phyloP scores from a whole-genome alignment of 2,797 vertebrate genomes.

The Megalops cyprinoides region DNA sequence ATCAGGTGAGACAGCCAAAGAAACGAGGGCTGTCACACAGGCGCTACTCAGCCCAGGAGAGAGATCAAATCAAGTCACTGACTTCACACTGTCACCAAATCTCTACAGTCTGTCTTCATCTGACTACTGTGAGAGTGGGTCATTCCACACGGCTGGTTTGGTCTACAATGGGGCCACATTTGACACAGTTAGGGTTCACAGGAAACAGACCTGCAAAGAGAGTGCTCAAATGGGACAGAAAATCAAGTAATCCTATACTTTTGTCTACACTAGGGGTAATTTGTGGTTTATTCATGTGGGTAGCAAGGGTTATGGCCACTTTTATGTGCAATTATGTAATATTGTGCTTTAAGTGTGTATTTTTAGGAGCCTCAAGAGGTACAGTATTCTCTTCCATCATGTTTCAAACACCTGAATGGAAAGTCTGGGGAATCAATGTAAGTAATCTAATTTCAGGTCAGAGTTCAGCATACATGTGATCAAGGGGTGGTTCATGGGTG shows the following conservation, averaged over 20 bases:
- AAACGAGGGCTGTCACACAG: slow-evolving; percentile 39
- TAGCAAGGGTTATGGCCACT: slow-evolving; percentile 60
- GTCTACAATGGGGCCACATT: slow-evolving; percentile 55
- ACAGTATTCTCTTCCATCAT: slow-evolving; percentile 17
- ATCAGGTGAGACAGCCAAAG: slow-evolving; percentile 67
- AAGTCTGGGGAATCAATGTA: slow-evolving; percentile 50
- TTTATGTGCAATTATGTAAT: slow-evolving; percentile 57
- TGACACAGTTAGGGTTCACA: slow-evolving; percentile 69
- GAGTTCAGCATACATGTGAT: slow-evolving; percentile 67
- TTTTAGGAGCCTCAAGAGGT: slow-evolving; percentile 59
- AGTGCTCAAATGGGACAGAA: not conserved
- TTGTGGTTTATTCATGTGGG: slow-evolving; percentile 58
- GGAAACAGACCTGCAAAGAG: not conserved
- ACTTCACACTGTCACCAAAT: slow-evolving; percentile 69
- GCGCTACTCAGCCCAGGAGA: slow-evolving; percentile 67
- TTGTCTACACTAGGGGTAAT: slow-evolving; percentile 61
- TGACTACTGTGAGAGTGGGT: slow-evolving; percentile 41
- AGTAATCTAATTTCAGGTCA: slow-evolving; percentile 71
- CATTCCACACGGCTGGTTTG: slow-evolving; percentile 58
- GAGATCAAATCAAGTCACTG: slow-evolving; percentile 31
- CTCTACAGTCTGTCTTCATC: slow-evolving; percentile 39
- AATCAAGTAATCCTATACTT: slow-evolving; percentile 68
- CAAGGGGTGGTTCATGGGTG: slow-evolving; percentile 66
- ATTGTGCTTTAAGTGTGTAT: slow-evolving; percentile 66
- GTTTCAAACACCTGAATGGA: not conserved